These are phyloP conservation scores for Scaptomyza cyrtandrae DNA, from an alignment of 2,888 invertebrate species.

Conservation along the genomic window DNA sequence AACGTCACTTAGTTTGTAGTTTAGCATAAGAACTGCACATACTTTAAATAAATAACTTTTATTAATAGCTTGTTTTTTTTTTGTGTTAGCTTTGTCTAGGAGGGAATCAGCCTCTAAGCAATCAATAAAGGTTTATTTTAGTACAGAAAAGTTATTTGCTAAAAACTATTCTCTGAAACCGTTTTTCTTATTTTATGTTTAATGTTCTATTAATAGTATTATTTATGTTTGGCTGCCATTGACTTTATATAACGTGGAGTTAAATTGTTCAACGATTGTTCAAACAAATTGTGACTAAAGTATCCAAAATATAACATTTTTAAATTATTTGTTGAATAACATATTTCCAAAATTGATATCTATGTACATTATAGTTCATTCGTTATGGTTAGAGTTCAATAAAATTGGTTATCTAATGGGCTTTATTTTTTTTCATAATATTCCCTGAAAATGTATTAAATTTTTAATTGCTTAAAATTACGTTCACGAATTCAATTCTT, in stretches of 20 bases:
- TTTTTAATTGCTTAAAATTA: slow-evolving; percentile 8
- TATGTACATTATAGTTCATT: slow-evolving; percentile 10
- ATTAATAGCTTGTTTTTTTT: neutral
- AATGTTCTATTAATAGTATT: neutral
- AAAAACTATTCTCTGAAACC: neutral
- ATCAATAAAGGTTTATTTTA: neutral
- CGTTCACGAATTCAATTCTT: neutral
- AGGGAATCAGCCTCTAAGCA: neutral
- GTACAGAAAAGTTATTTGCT: neutral
- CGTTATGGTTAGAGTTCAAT: neutral
- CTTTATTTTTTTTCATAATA: neutral
- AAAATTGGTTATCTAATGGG: neutral
- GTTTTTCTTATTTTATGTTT: neutral
- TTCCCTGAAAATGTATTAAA: slow-evolving; percentile 8
- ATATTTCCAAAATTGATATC: slow-evolving; percentile 13
- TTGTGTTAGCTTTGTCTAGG: neutral
- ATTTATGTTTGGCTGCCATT: neutral
- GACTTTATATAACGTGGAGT: neutral
- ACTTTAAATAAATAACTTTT: slow-evolving; percentile 39
- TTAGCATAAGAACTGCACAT: slow-evolving; percentile 33
- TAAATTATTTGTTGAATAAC: slow-evolving; percentile 18
- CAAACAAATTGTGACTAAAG: slow-evolving; percentile 12
- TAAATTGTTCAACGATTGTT: neutral
- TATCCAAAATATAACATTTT: slow-evolving; percentile 21
- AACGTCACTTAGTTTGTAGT: slow-evolving; percentile 40